Percentiles rank a stretch among this genome's conserved stretches.
These are phyloP conservation scores for Heliconius eleuchia DNA, from an alignment of 1,140 invertebrate genomes.

Conservation along the genomic window DNA sequence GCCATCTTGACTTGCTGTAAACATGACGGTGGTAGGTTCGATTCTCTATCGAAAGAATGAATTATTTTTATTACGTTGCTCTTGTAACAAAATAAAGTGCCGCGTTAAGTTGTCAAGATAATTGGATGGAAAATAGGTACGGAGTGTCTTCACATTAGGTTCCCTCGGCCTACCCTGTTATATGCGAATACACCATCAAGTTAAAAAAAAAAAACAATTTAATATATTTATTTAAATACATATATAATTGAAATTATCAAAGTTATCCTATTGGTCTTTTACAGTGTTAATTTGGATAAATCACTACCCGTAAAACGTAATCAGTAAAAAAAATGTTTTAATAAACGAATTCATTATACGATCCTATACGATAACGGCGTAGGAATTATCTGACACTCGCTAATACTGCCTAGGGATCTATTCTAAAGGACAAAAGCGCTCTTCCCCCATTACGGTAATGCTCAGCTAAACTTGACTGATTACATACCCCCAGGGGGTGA, in stretches of 20 bases:
- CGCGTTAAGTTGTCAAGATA: too few relatives aligned
- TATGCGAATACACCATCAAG: too few relatives aligned
- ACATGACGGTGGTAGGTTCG: too few relatives aligned
- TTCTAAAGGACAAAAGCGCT: conserved; percentile 56
- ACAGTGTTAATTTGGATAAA: background rate
- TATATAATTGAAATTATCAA: background rate
- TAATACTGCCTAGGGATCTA: conserved; percentile 41
- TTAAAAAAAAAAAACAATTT: background rate
- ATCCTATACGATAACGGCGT: conserved; percentile 30
- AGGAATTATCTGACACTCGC: conserved; percentile 42
- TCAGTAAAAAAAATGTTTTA: background rate
- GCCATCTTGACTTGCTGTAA: too few relatives aligned
- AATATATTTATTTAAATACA: background rate
- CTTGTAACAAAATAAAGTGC: too few relatives aligned
- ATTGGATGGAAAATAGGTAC: too few relatives aligned
- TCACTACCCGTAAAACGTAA: conserved; percentile 10
- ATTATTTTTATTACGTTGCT: too few relatives aligned
- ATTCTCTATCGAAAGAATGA: too few relatives aligned
- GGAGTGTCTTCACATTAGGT: too few relatives aligned
- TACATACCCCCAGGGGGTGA: conserved; percentile 55
- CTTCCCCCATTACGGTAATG: conserved; percentile 65
- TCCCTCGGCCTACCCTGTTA: too few relatives aligned
- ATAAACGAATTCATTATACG: conserved; percentile 30
- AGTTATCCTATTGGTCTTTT: background rate
- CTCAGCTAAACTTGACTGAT: conserved; percentile 74